A percentile compares a stretch with the other conserved stretches of the same genome.
Evolutionary conservation across 2,797 vertebrate species (phyloP).

Genomic region (Eospalax fontanierii): DNA sequence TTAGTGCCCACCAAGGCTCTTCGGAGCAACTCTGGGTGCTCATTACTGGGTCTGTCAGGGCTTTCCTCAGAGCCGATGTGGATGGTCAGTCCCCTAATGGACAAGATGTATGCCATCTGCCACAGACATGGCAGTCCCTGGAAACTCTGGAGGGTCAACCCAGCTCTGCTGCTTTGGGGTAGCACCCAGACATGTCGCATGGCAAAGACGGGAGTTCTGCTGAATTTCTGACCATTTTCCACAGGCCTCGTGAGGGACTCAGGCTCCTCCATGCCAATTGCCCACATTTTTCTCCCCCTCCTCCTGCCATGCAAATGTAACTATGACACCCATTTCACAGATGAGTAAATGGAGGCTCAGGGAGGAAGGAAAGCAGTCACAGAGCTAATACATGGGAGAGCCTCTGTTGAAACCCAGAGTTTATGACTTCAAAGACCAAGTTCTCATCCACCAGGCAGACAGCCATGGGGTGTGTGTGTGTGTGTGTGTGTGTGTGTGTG

Average conservation of each 20-base stretch:
- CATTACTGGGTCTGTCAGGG: neutral
- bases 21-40: neutral
- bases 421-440: neutral
- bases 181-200: rapidly evolving
- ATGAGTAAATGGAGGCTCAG: neutral
- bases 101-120: neutral
- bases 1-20: rapidly evolving
- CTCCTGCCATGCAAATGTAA: neutral
- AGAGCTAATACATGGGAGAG: too few species aligned
- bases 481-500: rapidly evolving
- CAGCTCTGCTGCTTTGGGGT: neutral
- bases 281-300: neutral
- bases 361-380: too few species aligned
- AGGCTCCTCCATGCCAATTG: neutral
- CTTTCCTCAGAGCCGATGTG: neutral
- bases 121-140: rapidly evolving
- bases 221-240: rapidly evolving
- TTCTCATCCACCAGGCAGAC: neutral
- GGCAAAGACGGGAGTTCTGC: rapidly evolving
- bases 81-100: rapidly evolving
- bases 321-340: neutral
- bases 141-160: too few species aligned
- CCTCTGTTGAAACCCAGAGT: neutral
- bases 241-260: neutral
- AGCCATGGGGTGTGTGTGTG: neutral